Conservation (phyloP, 2,797 vertebrate species). For the Mallotus villosus region DNA sequence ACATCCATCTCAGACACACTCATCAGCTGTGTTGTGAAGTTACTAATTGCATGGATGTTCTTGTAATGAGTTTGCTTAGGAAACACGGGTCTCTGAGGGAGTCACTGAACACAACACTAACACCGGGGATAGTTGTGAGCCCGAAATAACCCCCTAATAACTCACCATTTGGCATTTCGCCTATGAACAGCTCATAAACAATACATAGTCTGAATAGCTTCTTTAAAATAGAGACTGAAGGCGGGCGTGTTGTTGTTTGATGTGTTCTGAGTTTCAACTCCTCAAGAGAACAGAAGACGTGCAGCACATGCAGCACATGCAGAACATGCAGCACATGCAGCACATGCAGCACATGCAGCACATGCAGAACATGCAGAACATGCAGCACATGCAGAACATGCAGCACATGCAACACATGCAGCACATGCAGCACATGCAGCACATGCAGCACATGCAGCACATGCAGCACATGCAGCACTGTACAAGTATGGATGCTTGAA, state of each 20-base stretch:
- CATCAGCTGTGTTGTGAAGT: background rate
- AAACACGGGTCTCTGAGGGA: too few species aligned
- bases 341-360: background rate
- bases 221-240: slow-evolving; percentile 59
- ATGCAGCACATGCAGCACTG: background rate
- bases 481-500: too few species aligned
- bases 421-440: background rate
- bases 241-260: slow-evolving; percentile 42
- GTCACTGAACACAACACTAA: too few species aligned
- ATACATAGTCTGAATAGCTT: slow-evolving; percentile 40
- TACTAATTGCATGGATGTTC: background rate
- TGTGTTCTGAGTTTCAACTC: background rate
- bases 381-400: too few species aligned
- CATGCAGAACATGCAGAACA: background rate
- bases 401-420: too few species aligned
- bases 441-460: background rate
- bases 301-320: background rate
- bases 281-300: background rate
- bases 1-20: too few species aligned
- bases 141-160: slow-evolving; percentile 46
- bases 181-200: slow-evolving; percentile 42
- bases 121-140: background rate
- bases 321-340: background rate
- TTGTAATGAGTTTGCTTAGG: background rate
- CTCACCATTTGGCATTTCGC: slow-evolving; percentile 42